Evolutionary conservation across 2,797 vertebrate species (phyloP).

Genomic region (Ara ararauna): DNA sequence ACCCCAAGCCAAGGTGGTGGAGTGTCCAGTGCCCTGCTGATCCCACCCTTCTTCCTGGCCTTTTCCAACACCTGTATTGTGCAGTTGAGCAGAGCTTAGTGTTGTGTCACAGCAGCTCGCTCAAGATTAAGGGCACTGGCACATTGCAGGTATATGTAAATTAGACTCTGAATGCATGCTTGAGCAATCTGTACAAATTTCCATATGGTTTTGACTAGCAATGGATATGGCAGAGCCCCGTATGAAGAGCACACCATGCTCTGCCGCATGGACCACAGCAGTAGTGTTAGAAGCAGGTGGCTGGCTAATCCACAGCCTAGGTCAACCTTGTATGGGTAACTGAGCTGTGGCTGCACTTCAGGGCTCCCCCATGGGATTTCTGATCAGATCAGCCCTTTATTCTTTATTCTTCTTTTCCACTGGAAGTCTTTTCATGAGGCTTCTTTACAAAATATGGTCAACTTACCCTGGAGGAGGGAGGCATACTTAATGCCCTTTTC

Average conservation of each 20-base stretch:
- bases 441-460: background rate
- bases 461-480: background rate
- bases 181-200: background rate
- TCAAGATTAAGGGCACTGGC: background rate
- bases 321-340: background rate
- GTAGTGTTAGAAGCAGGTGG: background rate
- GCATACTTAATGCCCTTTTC: background rate
- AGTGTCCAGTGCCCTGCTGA: background rate
- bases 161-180: background rate
- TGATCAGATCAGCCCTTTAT: background rate
- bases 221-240: background rate
- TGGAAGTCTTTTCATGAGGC: background rate
- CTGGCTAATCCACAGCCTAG: background rate
- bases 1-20: background rate
- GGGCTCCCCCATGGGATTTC: background rate
- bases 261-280: background rate
- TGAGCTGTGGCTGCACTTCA: background rate
- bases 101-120: fast-evolving
- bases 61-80: background rate
- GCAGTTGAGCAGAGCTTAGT: background rate
- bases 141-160: background rate
- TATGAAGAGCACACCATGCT: background rate
- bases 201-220: background rate
- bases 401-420: background rate
- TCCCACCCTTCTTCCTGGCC: background rate